Evolutionary conservation across 2,797 vertebrate genomes (phyloP), one percentile per base, ranked within the genome.

Genomic region (Danio choprae): DNA sequence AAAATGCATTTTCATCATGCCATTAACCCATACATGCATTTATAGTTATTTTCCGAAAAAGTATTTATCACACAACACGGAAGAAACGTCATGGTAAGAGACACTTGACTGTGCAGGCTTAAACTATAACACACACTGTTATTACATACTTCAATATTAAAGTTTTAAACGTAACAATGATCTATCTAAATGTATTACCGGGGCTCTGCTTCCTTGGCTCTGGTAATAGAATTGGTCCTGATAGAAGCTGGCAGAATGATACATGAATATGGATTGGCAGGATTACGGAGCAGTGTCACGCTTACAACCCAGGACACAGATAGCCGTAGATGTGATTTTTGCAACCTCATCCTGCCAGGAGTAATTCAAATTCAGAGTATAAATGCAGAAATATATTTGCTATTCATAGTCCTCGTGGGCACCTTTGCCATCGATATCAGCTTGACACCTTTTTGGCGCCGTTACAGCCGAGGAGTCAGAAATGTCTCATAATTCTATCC

Each of bases 381-480:
- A 79, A 79, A 84, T 71, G 51, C 80, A 75, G 79, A 82, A 51
- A 79, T 53, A 44, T 67, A 79, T 84, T 84, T 75, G 68, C 83
- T 85, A 84, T 85, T 84, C 84, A 80, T 83, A 82, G 79, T 77
- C 83, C 85, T 80, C 10, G 63, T 76, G 62, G 83, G 85, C 82
- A 81, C 81, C 81, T 83, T 81, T 75, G 22, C 74, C 79, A 85
- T 87, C 84, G 72, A 87, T 87, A 87, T 83, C 68, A 72, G 79
- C 83, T 70, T 73, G 84, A 85, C 75, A 83, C 51, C 43, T 81
- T 85, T 84, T 82, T 85, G 84, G 84, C 70, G 44, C n/a, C 43
- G 71, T 71, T 67, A 73, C 71, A 71, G 74, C 62, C 71, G 18
- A 40, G 62, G 62, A 82, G 74, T 85, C 84, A 85, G 56, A 82